phyloP scores from a whole-genome alignment of 2,113 vertebrate species.

The Onychorhynchus coronatus region DNA sequence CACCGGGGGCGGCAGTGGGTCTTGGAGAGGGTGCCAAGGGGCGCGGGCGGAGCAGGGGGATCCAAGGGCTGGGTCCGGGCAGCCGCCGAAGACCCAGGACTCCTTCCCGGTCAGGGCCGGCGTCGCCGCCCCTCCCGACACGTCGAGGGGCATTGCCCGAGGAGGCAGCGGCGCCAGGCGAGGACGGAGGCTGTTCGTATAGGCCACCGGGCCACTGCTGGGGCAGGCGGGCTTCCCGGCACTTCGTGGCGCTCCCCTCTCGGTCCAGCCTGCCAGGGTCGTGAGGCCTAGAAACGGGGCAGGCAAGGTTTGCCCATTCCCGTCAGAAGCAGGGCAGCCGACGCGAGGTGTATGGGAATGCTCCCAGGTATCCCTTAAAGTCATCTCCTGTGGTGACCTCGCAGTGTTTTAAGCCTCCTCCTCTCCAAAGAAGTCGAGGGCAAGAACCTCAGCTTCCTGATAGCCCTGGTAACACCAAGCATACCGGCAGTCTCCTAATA shows the following conservation, averaged over 20 bases:
- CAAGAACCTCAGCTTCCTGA: background rate
- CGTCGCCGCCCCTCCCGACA: background rate
- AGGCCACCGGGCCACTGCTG: background rate
- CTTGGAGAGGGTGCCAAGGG: background rate
- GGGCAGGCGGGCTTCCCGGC: no score
- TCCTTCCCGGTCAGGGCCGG: background rate
- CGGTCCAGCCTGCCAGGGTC: background rate
- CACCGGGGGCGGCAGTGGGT: background rate
- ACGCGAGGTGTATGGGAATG: accelerated
- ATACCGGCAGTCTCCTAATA: accelerated
- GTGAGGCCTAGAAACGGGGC: no score
- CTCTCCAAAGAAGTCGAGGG: background rate
- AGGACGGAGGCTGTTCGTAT: no score
- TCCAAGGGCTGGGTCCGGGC: background rate
- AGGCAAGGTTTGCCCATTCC: background rate
- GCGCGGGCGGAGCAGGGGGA: no score
- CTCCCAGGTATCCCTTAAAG: background rate
- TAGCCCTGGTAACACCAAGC: background rate
- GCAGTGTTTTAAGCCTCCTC: background rate
- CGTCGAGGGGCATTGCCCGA: background rate
- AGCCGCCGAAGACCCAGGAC: no score
- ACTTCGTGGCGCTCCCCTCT: background rate
- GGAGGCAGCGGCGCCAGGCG: background rate
- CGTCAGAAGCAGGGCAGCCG: background rate
- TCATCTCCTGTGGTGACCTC: background rate